A percentile compares a stretch with the other conserved stretches of the same genome.
Evolutionary conservation across 1,140 invertebrate species (phyloP).

Genomic region (Trachymyrmex septentrionalis): DNA sequence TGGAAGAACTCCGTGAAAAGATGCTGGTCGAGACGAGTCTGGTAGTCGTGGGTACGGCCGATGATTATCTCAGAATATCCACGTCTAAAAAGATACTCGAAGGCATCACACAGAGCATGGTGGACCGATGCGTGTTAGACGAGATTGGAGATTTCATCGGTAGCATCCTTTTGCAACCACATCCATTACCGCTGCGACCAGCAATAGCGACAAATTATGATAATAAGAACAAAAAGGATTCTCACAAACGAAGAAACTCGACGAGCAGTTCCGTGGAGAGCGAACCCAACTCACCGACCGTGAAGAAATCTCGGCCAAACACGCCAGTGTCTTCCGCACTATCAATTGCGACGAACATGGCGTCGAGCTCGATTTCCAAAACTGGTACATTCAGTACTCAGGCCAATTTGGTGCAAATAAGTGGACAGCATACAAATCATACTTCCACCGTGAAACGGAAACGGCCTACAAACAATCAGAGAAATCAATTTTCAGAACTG

Average conservation of each 20-base stretch:
- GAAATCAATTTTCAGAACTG: constrained; percentile 76
- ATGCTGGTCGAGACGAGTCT: constrained; percentile 93
- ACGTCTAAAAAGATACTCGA: constrained; percentile 91
- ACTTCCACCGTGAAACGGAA: constrained; percentile 81
- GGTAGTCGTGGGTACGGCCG: constrained; percentile 93
- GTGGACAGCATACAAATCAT: constrained; percentile 79
- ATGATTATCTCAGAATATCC: constrained; percentile 91
- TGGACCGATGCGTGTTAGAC: constrained; percentile 92
- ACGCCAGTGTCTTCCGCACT: constrained; percentile 78
- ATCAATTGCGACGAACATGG: constrained; percentile 70
- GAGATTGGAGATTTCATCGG: constrained; percentile 89
- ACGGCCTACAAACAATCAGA: constrained; percentile 77
- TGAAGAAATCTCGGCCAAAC: constrained; percentile 82
- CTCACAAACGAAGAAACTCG: constrained; percentile 85
- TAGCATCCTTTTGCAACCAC: constrained; percentile 88
- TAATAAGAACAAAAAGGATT: constrained; percentile 78
- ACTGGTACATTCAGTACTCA: constrained; percentile 80
- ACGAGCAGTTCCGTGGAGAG: constrained; percentile 87
- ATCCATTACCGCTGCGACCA: constrained; percentile 87
- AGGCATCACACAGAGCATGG: constrained; percentile 93
- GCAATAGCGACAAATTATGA: constrained; percentile 75
- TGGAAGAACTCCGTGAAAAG: constrained; percentile 92
- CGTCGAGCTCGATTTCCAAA: constrained; percentile 82
- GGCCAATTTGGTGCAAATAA: constrained; percentile 52
- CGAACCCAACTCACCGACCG: constrained; percentile 86